These are phyloP conservation scores for Manis crassicaudata DNA, from an alignment of 2,797 vertebrate species.

Conservation along the genomic window DNA sequence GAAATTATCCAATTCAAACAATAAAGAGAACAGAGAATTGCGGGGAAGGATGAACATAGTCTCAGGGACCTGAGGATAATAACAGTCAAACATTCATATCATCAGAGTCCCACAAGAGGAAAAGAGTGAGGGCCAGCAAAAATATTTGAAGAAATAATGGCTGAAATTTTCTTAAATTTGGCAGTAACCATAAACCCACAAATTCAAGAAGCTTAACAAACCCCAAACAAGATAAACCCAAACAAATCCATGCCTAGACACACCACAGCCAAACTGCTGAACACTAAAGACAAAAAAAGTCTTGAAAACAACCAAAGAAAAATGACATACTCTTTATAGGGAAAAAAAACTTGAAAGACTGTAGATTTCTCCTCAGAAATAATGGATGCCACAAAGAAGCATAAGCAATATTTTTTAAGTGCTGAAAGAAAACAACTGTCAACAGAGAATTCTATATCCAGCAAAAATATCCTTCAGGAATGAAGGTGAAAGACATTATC, in stretches of 20 bases:
- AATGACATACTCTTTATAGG: neutral
- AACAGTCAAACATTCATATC: neutral
- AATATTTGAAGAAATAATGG: neutral
- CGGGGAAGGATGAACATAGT: neutral
- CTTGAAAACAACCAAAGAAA: neutral
- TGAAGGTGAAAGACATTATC: neutral
- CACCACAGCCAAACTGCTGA: neutral
- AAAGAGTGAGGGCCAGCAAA: neutral
- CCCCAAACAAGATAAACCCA: neutral
- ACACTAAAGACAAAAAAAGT: neutral
- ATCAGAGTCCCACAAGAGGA: neutral
- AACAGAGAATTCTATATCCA: neutral
- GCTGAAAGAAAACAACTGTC: neutral
- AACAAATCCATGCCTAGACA: neutral
- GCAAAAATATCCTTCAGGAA: constrained; percentile 1
- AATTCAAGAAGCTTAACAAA: constrained; percentile 1
- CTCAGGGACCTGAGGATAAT: neutral
- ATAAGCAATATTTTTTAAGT: neutral
- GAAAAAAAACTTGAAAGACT: neutral
- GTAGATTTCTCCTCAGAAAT: neutral
- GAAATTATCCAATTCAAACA: neutral
- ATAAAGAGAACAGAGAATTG: neutral
- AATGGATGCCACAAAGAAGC: neutral
- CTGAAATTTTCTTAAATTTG: neutral
- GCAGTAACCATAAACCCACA: neutral